A percentile compares a stretch with the other conserved stretches of the same genome.
Conservation (phyloP, 2,113 vertebrate genomes). For the Zosterops lateralis region DNA sequence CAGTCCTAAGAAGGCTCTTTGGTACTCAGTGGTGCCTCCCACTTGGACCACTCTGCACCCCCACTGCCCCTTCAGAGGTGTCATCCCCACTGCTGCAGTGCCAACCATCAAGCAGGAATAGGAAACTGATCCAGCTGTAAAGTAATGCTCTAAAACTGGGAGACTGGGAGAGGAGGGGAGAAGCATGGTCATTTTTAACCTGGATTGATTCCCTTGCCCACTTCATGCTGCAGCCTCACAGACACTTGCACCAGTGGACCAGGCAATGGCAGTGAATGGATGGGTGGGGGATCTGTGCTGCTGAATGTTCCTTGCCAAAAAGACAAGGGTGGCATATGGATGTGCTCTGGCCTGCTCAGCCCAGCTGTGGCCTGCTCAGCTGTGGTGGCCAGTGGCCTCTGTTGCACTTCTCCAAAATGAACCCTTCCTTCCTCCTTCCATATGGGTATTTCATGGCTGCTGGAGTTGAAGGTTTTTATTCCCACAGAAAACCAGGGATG, state of each 20-base stretch:
- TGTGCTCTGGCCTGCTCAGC: not conserved
- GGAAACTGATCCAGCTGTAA: not conserved
- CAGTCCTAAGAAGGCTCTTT: not conserved
- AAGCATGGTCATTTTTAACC: not conserved
- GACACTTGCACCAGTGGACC: not conserved
- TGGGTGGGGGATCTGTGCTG: not conserved
- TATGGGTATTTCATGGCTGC: not conserved
- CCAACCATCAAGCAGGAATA: fast-evolving
- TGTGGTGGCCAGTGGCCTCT: fast-evolving
- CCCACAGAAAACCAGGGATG: not conserved
- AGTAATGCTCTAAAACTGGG: not conserved
- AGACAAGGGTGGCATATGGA: not conserved
- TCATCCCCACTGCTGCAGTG: fast-evolving
- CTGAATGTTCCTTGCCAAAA: not conserved
- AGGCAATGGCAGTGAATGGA: not conserved
- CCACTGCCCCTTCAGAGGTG: not conserved
- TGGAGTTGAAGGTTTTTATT: not conserved
- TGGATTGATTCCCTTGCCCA: not conserved
- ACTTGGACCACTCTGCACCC: not conserved
- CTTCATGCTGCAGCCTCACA: not conserved
- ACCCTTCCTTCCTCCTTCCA: not conserved
- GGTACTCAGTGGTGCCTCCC: not conserved
- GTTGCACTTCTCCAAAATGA: not conserved
- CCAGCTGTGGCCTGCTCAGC: not conserved
- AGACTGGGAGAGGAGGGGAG: not conserved